Base-by-base conservation (phyloP, 2,888 invertebrate genomes). In the Neocrepidodera transversa region DNA sequence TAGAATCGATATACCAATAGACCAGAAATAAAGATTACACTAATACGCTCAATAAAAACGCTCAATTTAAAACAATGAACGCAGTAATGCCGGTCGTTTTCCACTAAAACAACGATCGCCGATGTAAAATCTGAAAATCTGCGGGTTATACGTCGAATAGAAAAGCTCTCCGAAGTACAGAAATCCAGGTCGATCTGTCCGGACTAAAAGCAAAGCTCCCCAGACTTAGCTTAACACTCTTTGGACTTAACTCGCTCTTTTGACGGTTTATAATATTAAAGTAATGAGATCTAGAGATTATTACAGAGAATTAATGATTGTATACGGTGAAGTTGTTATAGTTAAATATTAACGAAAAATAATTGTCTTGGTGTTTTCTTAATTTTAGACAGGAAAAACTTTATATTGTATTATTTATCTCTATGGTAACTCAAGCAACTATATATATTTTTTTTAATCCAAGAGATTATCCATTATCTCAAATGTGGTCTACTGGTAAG, bases 111-210 rank as follows among this genome's bases (percentile, higher is more conserved):
- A 30, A 51, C 56, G 50, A 66, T 69, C 69, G 52, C 58, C 56
- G 61, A 18, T 30, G 32, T 48, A 30, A 26, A 51, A 38, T 68
- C 65, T 68, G 60, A 65, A 70, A 70, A 71, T 67, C 69, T 65
- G 64, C 48, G 57, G 63, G n/a, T 68, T 71, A 70, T 72, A 71
- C 71, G 71, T 69, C n/a, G n/a, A n/a, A n/a, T n/a, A 72, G 69
- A 73, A 71, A 71, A 72, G 72, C 71, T 67, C 56, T 32, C 58
- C 58, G 67, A 63, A 68, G 65, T 63, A 63, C 60, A 60, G 62
- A 66, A 68, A 68, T 69, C 69, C 68, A 63, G 64, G 60, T 62
- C 66, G 65, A 69, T 68, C 68, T 67, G 65, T 63, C n/a, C 60
- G 63, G 65, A 60, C 64, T 65, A 59, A 43, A 63, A 56, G 65